phyloP scores from a whole-genome alignment of 2,113 vertebrate genomes.

The Syngnathus floridae region DNA sequence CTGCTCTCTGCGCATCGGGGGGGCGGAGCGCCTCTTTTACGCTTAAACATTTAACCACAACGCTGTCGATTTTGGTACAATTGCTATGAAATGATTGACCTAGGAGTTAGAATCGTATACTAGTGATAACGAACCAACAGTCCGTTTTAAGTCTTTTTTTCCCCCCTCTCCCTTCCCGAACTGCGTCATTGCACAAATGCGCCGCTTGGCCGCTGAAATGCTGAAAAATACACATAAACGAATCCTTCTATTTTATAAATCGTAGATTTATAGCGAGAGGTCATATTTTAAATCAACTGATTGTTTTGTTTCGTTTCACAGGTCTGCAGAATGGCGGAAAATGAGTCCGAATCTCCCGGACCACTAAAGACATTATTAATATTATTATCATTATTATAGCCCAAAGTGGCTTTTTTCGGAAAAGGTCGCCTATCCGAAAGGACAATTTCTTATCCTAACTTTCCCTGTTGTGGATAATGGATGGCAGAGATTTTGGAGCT shows the following conservation, averaged over 20 bases:
- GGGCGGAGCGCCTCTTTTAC: constrained; percentile 14
- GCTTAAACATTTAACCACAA: constrained; percentile 9
- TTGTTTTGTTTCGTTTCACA: constrained; percentile 52
- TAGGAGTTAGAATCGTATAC: not conserved
- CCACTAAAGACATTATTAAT: constrained; percentile 62
- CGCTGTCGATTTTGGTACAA: constrained; percentile 22
- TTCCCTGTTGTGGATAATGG: constrained; percentile 80
- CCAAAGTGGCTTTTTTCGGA: constrained; percentile 58
- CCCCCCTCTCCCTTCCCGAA: constrained; percentile 42
- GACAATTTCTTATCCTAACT: constrained; percentile 66
- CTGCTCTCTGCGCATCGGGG: constrained; percentile 24
- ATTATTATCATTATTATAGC: constrained; percentile 50
- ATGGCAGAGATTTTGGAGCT: constrained; percentile 95
- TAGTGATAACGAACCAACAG: not conserved
- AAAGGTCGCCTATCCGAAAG: constrained; percentile 48
- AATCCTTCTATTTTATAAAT: constrained; percentile 1
- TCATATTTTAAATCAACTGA: constrained; percentile 18
- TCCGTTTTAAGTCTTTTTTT: constrained; percentile 55
- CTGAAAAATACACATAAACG: constrained; percentile 30
- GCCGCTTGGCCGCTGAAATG: constrained; percentile 41
- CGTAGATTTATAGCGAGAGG: constrained; percentile 5
- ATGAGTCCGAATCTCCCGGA: constrained; percentile 63
- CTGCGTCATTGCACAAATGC: constrained; percentile 68
- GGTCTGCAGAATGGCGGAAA: constrained; percentile 72
- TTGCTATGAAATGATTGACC: not conserved